These are phyloP conservation scores for Fopius arisanus DNA, from an alignment of 1,140 invertebrate genomes.

Conservation along the genomic window DNA sequence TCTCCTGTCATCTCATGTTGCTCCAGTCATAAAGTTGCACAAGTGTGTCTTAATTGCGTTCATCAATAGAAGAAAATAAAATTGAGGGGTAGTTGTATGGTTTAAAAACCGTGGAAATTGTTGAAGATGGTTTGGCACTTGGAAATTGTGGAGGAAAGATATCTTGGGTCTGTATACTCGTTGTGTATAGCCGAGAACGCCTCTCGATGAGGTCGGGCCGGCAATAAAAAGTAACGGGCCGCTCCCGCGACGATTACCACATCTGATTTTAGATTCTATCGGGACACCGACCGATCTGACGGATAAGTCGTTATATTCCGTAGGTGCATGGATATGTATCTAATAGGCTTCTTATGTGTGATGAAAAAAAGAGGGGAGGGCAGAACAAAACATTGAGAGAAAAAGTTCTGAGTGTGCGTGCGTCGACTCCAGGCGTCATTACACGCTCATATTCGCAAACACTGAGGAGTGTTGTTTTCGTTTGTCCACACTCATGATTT, in stretches of 20 bases:
- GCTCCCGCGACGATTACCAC: conserved; percentile 41
- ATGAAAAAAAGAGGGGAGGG: background rate
- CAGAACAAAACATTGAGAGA: background rate
- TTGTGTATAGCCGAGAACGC: background rate
- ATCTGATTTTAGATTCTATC: conserved; percentile 41
- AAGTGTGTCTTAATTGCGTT: conserved; percentile 19
- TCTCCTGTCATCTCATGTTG: background rate
- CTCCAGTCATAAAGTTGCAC: background rate
- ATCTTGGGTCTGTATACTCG: background rate
- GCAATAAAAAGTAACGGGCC: conserved; percentile 42
- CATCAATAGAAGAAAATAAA: conserved; percentile 17
- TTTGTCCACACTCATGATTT: background rate
- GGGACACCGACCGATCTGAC: conserved; percentile 21
- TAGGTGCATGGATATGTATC: conserved; percentile 15
- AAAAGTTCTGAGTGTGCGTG: background rate
- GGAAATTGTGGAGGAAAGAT: background rate
- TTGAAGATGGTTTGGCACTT: background rate
- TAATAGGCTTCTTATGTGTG: background rate
- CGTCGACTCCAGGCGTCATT: conserved; percentile 1
- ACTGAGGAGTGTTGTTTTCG: background rate
- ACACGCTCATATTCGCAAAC: conserved; percentile 3
- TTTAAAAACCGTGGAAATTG: background rate
- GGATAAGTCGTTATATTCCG: conserved; percentile 27
- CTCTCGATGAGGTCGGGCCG: conserved; percentile 35
- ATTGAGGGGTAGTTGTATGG: conserved; percentile 25